Base-by-base conservation (phyloP, 2,113 vertebrate species). In the Synchiropus splendidus region DNA sequence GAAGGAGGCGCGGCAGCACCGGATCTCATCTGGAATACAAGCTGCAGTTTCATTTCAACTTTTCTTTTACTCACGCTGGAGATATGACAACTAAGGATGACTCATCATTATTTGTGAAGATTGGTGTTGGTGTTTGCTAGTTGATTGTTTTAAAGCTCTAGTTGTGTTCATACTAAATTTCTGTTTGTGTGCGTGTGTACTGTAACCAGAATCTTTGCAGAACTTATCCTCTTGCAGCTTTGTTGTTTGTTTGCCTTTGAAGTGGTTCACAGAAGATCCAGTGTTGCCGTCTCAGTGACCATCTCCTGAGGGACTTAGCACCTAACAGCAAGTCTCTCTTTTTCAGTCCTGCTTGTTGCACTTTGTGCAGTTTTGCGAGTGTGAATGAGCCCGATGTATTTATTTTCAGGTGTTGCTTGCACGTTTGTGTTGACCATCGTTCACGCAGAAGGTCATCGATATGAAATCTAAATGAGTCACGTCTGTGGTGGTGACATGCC, bases 61-160 rank as follows among this genome's bases (percentile, higher is more conserved):
- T 46, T 51, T 18, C 34, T 18, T 58, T 54, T 74, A 33, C 64
- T 49, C 50, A 51, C 63, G 45, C 62, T 54, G 65, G 42, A 64
- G 48, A 51, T 8, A 27, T 8, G 21, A 36, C 31, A 18, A 31
- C 58, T 43, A 65, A 72, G 61, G 63, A 82, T 84, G 84, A 86
- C 71, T 77, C 74, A 74, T 78, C 80, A 67, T 27, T 27, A n/a
- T 27, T 8, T 27, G 8, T 8, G 4, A 27, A 5, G 21, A 27
- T 27, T 8, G 21, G 21, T 5, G 21, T 8, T 27, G 4, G 4
- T 27, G 4, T 27, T 27, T 27, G 21, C 8, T 27, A 8, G 21
- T 27, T 27, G 21, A 27, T 27, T 5, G 21, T 5, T 4, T 27
- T 27, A 5, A 8, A 8, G 21, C 4, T 27, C 21, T 4, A 5